Evolutionary conservation across 1,140 invertebrate genomes (phyloP).

Genomic region (Dinoponera quadriceps): DNA sequence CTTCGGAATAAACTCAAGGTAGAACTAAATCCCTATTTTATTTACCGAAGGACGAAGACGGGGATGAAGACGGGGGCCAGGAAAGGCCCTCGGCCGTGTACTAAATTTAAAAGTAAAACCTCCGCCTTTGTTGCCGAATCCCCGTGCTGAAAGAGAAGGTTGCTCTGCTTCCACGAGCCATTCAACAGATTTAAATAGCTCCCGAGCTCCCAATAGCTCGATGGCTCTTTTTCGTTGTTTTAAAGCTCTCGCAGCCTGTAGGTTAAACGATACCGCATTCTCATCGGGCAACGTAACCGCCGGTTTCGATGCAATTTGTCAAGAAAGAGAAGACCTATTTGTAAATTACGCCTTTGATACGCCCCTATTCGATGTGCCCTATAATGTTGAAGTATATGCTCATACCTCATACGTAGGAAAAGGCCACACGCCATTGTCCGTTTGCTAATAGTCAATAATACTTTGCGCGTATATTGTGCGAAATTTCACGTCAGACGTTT

Average conservation of each 20-base stretch:
- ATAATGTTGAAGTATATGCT: constrained; percentile 54
- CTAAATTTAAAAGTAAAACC: constrained; percentile 83
- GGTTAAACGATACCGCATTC: constrained; percentile 72
- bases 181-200: constrained; percentile 83
- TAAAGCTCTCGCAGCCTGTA: constrained; percentile 68
- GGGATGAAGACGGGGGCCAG: constrained; percentile 46
- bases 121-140: constrained; percentile 82
- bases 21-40: constrained; percentile 79
- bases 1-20: constrained; percentile 72
- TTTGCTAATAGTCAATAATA: constrained; percentile 82
- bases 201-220: constrained; percentile 64
- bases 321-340: constrained; percentile 58
- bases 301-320: constrained; percentile 63
- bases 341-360: constrained; percentile 53
- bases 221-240: constrained; percentile 71
- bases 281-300: constrained; percentile 45
- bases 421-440: constrained; percentile 79
- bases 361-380: constrained; percentile 37
- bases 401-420: constrained; percentile 53
- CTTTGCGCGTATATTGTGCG: constrained; percentile 77
- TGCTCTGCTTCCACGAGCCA: constrained; percentile 75
- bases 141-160: constrained; percentile 78
- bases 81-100: constrained; percentile 76
- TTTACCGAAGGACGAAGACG: constrained; percentile 70
- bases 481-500: constrained; percentile 78